Percentiles rank a stretch among this genome's conserved stretches.
phyloP scores from a whole-genome alignment of 2,797 vertebrate species.

The Karalla daura region DNA sequence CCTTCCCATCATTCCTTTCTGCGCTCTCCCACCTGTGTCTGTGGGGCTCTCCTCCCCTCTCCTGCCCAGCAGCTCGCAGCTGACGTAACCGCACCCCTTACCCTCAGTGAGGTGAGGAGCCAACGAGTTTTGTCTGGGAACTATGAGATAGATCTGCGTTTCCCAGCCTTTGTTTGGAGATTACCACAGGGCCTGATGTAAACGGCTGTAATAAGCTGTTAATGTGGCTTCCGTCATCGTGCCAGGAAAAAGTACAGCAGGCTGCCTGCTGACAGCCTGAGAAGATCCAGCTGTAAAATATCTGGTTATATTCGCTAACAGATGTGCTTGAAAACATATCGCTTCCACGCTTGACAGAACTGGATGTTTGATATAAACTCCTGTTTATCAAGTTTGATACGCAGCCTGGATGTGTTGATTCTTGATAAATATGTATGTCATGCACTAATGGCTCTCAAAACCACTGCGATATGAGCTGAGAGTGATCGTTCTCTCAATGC shows the following conservation, averaged over 20 bases:
- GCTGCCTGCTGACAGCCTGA: slow-evolving; percentile 28
- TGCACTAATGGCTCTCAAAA: slow-evolving; percentile 57
- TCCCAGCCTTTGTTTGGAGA: slow-evolving; percentile 56
- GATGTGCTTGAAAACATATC: slow-evolving; percentile 55
- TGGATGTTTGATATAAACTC: slow-evolving; percentile 53
- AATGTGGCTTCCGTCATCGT: slow-evolving; percentile 49
- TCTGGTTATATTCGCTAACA: slow-evolving; percentile 50
- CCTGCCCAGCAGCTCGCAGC: slow-evolving; percentile 42
- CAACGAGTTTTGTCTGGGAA: slow-evolving; percentile 42
- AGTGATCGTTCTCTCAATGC: slow-evolving; percentile 34
- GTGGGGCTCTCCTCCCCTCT: slow-evolving; percentile 50
- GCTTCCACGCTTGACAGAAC: slow-evolving; percentile 52
- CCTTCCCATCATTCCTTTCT: slow-evolving; percentile 78
- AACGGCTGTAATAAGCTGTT: slow-evolving; percentile 64
- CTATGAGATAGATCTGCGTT: slow-evolving; percentile 47
- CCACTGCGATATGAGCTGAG: slow-evolving; percentile 36
- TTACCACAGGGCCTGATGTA: slow-evolving; percentile 70
- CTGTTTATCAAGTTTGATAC: slow-evolving; percentile 62
- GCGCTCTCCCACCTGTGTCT: slow-evolving; percentile 74
- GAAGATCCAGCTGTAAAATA: slow-evolving; percentile 39
- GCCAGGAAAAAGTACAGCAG: slow-evolving; percentile 13
- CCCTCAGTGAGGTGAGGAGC: slow-evolving; percentile 15
- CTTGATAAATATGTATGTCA: slow-evolving; percentile 64
- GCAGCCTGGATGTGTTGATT: slow-evolving; percentile 45
- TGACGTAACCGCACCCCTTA: slow-evolving; percentile 60